These are phyloP conservation scores for Seriola aureovittata DNA, from an alignment of 2,113 vertebrate genomes.

Conservation along the genomic window DNA sequence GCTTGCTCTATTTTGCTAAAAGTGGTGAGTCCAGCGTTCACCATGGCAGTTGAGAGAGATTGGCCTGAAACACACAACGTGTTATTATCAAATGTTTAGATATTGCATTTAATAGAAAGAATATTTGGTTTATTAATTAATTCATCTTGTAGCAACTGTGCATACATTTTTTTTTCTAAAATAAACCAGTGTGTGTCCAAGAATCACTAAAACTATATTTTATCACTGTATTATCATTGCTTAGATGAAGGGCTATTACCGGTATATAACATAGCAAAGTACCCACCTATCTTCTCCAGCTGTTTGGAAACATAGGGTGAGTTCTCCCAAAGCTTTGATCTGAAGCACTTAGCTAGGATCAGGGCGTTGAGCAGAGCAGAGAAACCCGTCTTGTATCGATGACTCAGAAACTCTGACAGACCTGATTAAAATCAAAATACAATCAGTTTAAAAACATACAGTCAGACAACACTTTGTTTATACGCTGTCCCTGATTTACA, in stretches of 20 bases:
- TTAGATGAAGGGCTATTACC: neutral
- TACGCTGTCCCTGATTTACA: neutral
- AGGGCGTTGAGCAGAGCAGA: constrained; percentile 88
- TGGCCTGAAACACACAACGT: constrained; percentile 84
- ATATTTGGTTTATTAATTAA: neutral
- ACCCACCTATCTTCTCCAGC: constrained; percentile 95
- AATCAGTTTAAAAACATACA: neutral
- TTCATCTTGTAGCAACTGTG: neutral
- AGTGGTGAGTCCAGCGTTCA: constrained; percentile 94
- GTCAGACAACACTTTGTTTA: neutral
- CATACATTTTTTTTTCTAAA: neutral
- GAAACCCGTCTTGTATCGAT: constrained; percentile 86
- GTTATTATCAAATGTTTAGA: neutral
- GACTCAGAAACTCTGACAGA: constrained; percentile 91
- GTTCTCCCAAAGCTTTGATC: constrained; percentile 96
- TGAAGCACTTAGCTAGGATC: constrained; percentile 96
- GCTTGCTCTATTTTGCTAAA: constrained; percentile 96
- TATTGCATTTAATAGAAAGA: neutral
- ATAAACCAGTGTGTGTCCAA: neutral
- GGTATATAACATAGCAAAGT: neutral
- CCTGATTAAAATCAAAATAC: constrained; percentile 80
- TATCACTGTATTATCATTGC: neutral
- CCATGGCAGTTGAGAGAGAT: constrained; percentile 93
- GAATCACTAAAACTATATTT: neutral
- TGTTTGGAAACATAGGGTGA: constrained; percentile 94